Percentiles rank a stretch among this genome's conserved stretches.
Evolutionary conservation across 2,888 invertebrate genomes (phyloP).

Genomic region (Liposcelis brunnea): DNA sequence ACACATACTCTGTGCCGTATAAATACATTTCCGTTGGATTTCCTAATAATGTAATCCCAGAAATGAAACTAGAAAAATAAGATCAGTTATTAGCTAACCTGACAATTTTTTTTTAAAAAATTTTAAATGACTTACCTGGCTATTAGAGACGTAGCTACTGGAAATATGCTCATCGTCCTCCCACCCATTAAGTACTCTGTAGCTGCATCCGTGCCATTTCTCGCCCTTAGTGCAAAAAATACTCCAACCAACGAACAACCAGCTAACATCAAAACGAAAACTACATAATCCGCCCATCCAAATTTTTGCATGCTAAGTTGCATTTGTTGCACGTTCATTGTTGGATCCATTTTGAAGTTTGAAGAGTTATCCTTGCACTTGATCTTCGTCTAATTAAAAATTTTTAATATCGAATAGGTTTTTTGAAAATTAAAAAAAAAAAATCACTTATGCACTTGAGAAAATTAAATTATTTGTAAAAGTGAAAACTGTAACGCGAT

Average conservation of each 20-base stretch:
- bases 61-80: constrained; percentile 41
- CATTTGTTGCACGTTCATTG: constrained; percentile 30
- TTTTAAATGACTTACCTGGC: constrained; percentile 42
- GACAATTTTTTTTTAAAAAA: too few relatives aligned
- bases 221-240: constrained; percentile 10
- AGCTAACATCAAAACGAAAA: constrained; percentile 57
- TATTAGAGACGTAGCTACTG: constrained; percentile 67
- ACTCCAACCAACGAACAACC: constrained; percentile 61
- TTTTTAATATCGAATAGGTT: too few relatives aligned
- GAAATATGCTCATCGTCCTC: constrained; percentile 63
- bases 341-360: too few relatives aligned
- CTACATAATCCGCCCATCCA: constrained; percentile 51
- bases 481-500: too few relatives aligned
- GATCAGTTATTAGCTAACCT: not conserved
- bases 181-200: constrained; percentile 57
- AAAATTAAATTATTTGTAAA: too few relatives aligned
- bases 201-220: constrained; percentile 38
- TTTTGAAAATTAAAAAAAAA: too few relatives aligned
- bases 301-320: constrained; percentile 42
- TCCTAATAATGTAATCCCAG: constrained; percentile 53
- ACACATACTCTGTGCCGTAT: constrained; percentile 55
- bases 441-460: too few relatives aligned
- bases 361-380: too few relatives aligned
- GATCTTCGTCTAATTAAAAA: too few relatives aligned
- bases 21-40: constrained; percentile 61